A percentile compares a stretch with the other conserved stretches of the same genome.
These are phyloP conservation scores for Mya arenaria DNA, from an alignment of 1,140 invertebrate genomes.

Conservation along the genomic window DNA sequence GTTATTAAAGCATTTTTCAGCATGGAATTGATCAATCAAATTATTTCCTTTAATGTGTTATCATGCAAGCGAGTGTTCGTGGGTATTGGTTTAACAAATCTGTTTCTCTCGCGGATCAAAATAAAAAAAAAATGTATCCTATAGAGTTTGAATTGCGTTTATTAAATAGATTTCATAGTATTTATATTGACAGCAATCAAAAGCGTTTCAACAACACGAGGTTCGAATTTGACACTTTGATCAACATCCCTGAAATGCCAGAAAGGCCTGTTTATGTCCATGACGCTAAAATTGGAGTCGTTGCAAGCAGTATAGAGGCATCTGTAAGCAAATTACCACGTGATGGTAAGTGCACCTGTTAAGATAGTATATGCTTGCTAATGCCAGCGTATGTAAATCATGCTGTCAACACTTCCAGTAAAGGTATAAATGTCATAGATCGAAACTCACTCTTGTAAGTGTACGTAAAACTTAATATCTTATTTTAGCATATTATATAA, in stretches of 20 bases:
- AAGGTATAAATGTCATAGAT: no score
- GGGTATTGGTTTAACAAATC: not conserved
- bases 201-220: slow-evolving; percentile 6
- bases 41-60: not conserved
- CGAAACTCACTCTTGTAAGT: no score
- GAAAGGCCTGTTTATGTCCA: slow-evolving; percentile 20
- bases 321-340: not conserved
- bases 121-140: not conserved
- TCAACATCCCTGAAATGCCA: not conserved
- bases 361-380: no score
- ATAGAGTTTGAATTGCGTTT: no score
- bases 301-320: not conserved
- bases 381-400: no score
- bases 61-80: not conserved
- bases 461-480: no score
- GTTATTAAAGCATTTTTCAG: not conserved
- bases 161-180: no score
- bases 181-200: slow-evolving; percentile 22
- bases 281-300: slow-evolving; percentile 7
- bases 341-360: not conserved
- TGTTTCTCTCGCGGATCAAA: not conserved
- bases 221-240: not conserved
- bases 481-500: no score
- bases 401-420: no score
- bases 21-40: not conserved